A percentile compares a stretch with the other conserved stretches of the same genome.
Evolutionary conservation across 2,888 invertebrate genomes (phyloP).

Genomic region (Eristalis intricaria): DNA sequence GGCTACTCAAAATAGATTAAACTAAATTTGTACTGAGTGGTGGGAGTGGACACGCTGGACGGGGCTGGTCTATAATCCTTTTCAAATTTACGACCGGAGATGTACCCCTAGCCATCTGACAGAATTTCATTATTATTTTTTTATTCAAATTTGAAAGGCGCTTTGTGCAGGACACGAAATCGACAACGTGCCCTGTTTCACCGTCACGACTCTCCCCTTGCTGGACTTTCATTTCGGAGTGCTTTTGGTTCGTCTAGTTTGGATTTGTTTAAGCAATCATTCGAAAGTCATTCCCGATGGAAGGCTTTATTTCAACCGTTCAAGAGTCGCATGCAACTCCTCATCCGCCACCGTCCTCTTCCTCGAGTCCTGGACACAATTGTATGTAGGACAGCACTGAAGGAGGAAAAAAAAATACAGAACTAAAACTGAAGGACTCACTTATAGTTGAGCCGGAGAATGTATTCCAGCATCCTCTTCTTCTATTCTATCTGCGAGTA

Average conservation of each 20-base stretch:
- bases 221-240: neutral
- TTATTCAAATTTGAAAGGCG: conserved; percentile 57
- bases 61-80: conserved; percentile 27
- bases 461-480: conserved; percentile 38
- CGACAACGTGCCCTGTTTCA: conserved; percentile 16
- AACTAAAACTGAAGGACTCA: conserved; percentile 10
- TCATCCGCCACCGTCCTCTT: neutral
- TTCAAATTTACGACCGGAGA: neutral
- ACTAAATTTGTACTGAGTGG: neutral
- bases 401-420: neutral
- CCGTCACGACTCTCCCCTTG: neutral
- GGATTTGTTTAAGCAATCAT: conserved; percentile 59
- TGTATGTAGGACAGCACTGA: conserved; percentile 48
- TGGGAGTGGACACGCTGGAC: neutral
- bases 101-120: neutral
- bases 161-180: conserved; percentile 64
- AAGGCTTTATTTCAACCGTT: conserved; percentile 42
- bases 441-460: conserved; percentile 51
- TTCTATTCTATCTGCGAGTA: neutral
- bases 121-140: conserved; percentile 8
- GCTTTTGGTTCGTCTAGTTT: neutral
- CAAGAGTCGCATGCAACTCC: neutral
- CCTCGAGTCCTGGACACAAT: neutral
- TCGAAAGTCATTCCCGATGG: conserved; percentile 49
- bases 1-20: conserved; percentile 11